Base-by-base conservation (phyloP, 1,140 invertebrate species). In the Eupeodes corollae region DNA sequence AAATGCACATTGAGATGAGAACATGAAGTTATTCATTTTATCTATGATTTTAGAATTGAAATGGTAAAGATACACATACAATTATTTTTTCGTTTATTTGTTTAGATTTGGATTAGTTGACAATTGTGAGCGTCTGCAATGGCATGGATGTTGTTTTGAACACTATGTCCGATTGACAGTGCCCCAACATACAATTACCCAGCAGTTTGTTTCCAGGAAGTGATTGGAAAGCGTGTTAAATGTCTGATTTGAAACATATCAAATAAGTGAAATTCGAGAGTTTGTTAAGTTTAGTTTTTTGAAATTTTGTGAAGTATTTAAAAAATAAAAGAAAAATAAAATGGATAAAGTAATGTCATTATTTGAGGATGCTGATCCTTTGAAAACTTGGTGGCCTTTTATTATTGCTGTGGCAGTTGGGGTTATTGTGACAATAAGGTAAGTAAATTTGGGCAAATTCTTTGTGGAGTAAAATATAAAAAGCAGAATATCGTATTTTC, bases 341-440 rank as follows among this genome's bases (percentile, higher is more conserved):
- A 52, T 55, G 51, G 53, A 53, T 16, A 44, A 48, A 33, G 12
- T 55, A 33, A 33, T 43, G 12, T 43, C 41, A 13, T 53, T 61
- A 42, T 59, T 66, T 38, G 61, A 67, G 47, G 41, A 64, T 48
- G 65, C 63, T 38, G 66, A 68, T 63, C 65, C 65, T 52, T 68
- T 68, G 46, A 50, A 59, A 42, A 61, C 61, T 16, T 68, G 66
- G 66, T 68, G 66, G 66, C 66, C 66, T 16, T 56, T 62, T 21
- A 66, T 68, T 44, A 56, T 60, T 14, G 65, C 66, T 33, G 41
- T 57, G 14, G 51, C 56, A 44, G 61, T 67, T 42, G 63, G 63
- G 41, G 38, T 66, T 47, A 52, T 59, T 49, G 63, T 64, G 49
- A 58, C 58, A n/a, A 55, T 67, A 52, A 61, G 64, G 64, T 67